Conservation (phyloP, 1,140 invertebrate species). For the Nymphalis io region DNA sequence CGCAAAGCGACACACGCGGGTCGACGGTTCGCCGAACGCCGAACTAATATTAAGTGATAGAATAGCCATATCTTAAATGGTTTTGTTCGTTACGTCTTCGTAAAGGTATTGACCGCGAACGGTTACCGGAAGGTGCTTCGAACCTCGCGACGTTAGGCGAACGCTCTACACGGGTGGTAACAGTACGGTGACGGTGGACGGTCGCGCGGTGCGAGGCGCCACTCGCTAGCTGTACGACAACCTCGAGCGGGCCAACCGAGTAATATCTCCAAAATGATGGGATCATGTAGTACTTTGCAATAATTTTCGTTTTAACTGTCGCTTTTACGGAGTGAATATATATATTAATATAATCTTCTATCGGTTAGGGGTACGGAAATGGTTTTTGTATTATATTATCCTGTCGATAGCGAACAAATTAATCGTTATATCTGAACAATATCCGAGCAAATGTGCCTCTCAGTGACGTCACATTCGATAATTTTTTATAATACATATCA, state of each 20-base stretch:
- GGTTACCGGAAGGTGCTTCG: background rate
- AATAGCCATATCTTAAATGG: slow-evolving; percentile 74
- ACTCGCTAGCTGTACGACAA: slow-evolving; percentile 42
- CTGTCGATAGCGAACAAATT: slow-evolving; percentile 4
- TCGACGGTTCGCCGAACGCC: slow-evolving; percentile 20
- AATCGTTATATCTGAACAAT: slow-evolving; percentile 29
- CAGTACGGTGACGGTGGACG: no score
- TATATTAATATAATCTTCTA: slow-evolving; percentile 20
- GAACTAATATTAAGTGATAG: slow-evolving; percentile 56
- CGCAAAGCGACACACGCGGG: slow-evolving; percentile 54
- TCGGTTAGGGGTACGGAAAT: slow-evolving; percentile 16
- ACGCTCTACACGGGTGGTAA: no score
- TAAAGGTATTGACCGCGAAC: slow-evolving; percentile 25
- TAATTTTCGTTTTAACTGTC: slow-evolving; percentile 45
- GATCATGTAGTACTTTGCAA: slow-evolving; percentile 64
- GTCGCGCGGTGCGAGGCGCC: background rate
- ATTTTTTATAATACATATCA: slow-evolving; percentile 52
- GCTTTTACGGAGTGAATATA: slow-evolving; percentile 27
- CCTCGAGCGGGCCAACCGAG: slow-evolving; percentile 68
- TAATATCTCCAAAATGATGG: slow-evolving; percentile 67
- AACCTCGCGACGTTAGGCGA: no score
- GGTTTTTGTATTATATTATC: background rate
- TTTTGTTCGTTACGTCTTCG: slow-evolving; percentile 49
- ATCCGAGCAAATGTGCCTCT: slow-evolving; percentile 36
- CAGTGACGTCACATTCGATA: slow-evolving; percentile 28